phyloP scores from a whole-genome alignment of 2,113 vertebrate genomes.

The Spea multiplicata region DNA sequence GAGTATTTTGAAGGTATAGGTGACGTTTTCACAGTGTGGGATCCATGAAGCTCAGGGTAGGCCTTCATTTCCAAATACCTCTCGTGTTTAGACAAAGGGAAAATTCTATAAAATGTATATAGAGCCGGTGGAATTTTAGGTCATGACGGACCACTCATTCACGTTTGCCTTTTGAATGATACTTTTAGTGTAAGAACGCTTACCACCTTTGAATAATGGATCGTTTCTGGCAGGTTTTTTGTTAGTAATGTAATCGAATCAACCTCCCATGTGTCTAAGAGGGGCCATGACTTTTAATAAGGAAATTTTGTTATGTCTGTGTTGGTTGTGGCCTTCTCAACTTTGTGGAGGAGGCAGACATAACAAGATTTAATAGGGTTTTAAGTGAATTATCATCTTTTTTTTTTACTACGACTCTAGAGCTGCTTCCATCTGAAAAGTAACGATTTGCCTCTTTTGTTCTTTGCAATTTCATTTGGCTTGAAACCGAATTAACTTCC shows the following conservation, averaged over 20 bases:
- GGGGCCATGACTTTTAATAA: constrained; percentile 12
- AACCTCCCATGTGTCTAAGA: constrained; percentile 7
- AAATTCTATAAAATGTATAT: too few species aligned
- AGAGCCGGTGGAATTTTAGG: too few species aligned
- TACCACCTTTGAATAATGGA: background rate
- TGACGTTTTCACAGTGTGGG: too few species aligned
- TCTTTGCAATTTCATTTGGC: background rate
- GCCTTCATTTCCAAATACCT: too few species aligned
- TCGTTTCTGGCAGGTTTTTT: background rate
- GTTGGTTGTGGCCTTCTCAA: background rate
- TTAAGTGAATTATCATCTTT: constrained; percentile 25
- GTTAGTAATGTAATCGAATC: background rate
- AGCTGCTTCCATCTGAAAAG: constrained; percentile 20
- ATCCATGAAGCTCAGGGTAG: too few species aligned
- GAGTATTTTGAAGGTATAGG: too few species aligned
- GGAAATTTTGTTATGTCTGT: constrained; percentile 20
- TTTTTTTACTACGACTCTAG: constrained; percentile 1
- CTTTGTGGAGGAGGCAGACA: constrained; percentile 31
- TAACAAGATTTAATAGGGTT: constrained; percentile 40
- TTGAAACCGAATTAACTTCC: background rate
- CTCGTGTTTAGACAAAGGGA: too few species aligned
- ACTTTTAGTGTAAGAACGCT: too few species aligned
- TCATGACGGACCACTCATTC: too few species aligned
- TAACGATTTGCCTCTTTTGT: constrained; percentile 4
- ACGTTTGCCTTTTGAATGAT: too few species aligned